phyloP scores from a whole-genome alignment of 2,113 vertebrate species.

The Pseudorectes ferrugineus region DNA sequence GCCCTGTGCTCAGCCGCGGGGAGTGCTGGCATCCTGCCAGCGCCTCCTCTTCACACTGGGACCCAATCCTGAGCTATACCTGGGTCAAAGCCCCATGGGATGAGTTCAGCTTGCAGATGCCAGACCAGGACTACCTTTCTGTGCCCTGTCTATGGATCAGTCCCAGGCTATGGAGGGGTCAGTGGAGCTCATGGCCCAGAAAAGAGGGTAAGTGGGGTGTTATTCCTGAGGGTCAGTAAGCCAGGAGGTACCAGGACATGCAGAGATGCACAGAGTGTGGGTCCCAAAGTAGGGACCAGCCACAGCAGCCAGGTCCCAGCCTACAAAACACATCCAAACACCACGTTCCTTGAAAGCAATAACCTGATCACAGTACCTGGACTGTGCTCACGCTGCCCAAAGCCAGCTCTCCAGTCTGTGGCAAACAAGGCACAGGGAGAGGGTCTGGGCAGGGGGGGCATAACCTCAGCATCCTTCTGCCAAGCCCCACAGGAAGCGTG shows the following conservation, averaged over 20 bases:
- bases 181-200: not conserved
- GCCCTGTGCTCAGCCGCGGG: not conserved
- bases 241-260: not conserved
- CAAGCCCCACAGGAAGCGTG: accelerated
- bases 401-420: not conserved
- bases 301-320: not conserved
- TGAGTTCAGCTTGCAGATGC: not conserved
- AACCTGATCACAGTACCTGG: accelerated
- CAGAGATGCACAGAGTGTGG: not conserved
- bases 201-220: accelerated
- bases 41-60: not conserved
- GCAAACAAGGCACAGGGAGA: accelerated
- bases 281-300: not conserved
- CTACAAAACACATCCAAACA: not conserved
- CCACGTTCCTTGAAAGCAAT: not conserved
- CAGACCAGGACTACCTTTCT: not conserved
- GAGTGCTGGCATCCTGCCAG: not conserved
- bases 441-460: accelerated
- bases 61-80: not conserved
- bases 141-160: not conserved
- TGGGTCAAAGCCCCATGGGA: not conserved
- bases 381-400: accelerated
- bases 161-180: not conserved
- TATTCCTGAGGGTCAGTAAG: not conserved
- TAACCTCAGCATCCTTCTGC: not conserved